Conservation (phyloP, 2,113 vertebrate species). For the Capreolus pygargus region DNA sequence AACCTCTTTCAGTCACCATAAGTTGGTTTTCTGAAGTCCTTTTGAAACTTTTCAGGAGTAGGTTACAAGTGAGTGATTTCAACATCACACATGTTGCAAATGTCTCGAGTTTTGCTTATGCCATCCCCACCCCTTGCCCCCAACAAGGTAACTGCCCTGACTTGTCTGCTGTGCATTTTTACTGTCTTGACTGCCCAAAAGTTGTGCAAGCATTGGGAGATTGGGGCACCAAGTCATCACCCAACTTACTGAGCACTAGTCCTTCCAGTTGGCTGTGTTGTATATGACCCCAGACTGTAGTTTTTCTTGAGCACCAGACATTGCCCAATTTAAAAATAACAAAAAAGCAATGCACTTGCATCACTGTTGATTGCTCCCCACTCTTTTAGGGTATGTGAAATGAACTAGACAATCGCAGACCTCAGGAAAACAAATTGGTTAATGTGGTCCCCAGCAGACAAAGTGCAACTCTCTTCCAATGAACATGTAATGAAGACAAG, state of each 20-base stretch:
- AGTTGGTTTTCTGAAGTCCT: conserved; percentile 37
- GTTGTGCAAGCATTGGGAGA: conserved; percentile 20
- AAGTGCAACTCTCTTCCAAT: conserved; percentile 30
- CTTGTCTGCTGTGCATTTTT: background rate
- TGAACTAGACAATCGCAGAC: conserved; percentile 25
- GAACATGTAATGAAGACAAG: conserved; percentile 3
- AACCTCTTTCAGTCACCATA: background rate
- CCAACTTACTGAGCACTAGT: conserved; percentile 39
- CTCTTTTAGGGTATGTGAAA: conserved; percentile 30
- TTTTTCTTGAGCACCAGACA: conserved; percentile 49
- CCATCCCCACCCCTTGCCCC: background rate
- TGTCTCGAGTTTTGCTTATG: background rate
- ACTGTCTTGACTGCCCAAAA: conserved; percentile 1
- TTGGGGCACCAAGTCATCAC: background rate
- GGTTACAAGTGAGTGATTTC: conserved; percentile 34
- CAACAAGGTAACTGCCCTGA: background rate
- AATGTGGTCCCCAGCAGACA: background rate
- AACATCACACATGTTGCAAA: conserved; percentile 53
- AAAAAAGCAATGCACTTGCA: background rate
- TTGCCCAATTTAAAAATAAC: conserved; percentile 58
- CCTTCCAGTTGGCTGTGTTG: background rate
- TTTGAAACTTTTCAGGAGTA: conserved; percentile 31
- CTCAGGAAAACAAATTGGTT: conserved; percentile 68
- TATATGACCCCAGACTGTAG: conserved; percentile 19
- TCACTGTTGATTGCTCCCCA: conserved; percentile 50